Evolutionary conservation across 2,797 vertebrate genomes (phyloP).

Genomic region (Cynopterus sphinx): DNA sequence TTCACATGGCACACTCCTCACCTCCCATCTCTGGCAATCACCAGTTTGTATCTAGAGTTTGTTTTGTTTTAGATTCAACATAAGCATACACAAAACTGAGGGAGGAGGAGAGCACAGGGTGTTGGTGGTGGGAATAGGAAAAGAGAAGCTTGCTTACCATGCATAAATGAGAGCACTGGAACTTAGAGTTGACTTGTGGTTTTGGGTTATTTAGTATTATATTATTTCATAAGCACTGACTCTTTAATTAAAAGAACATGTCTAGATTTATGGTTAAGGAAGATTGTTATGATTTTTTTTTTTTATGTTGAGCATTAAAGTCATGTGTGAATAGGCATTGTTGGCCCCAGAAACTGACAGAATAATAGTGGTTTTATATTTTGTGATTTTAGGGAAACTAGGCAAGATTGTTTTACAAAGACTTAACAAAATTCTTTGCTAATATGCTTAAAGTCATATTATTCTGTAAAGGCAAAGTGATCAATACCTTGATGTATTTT

Average conservation of each 20-base stretch:
- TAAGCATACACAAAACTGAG: not conserved
- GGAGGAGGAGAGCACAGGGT: not conserved
- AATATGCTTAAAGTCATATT: not conserved
- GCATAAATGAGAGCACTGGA: not conserved
- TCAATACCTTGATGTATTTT: not conserved
- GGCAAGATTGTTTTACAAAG: slow-evolving; percentile 23
- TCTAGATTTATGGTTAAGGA: not conserved
- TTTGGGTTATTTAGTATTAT: not conserved
- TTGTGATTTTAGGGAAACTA: not conserved
- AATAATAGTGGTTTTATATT: not conserved
- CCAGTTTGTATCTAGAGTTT: not conserved
- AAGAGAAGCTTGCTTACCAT: not conserved
- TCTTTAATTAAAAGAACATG: not conserved
- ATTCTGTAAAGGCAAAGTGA: not conserved
- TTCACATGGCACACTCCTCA: not conserved
- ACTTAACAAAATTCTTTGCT: not conserved
- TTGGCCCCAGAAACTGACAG: not conserved
- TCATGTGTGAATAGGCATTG: not conserved
- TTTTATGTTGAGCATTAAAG: not conserved
- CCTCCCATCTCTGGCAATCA: not conserved
- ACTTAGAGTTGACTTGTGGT: not conserved
- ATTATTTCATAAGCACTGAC: not conserved
- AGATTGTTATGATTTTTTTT: not conserved
- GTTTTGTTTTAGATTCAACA: not conserved
- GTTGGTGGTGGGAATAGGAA: not conserved